Evolutionary conservation across 2,113 vertebrate genomes (phyloP), one percentile per base, ranked within the genome.

Genomic region (Amphiprion percula): DNA sequence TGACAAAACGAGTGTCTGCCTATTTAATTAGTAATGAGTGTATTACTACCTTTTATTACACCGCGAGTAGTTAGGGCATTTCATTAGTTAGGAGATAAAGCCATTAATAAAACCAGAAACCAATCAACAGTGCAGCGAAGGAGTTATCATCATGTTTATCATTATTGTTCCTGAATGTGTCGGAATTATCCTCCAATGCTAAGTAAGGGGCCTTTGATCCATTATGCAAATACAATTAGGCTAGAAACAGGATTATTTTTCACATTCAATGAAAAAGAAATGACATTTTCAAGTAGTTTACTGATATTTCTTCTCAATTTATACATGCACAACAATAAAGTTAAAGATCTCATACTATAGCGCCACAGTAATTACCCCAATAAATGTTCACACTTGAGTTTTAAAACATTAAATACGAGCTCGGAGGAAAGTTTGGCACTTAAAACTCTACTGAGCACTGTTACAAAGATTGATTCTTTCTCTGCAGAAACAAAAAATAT

Each of bases 11-110:
- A 83, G 76, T 77, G 74, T 73, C 78, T 61, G 73, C 61, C 73
- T 84, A 60, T 89, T 92, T 90, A 90, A 90, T 91, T 85, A 84
- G 80, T 86, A 87, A 87, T 83, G 85, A 83, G 80, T 68, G 56
- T 71, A 37, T 86, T 75, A 83, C 66, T 69, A 79, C 71, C 65
- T 90, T 90, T 89, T 80, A 86, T 80, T 82, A 87, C 76, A 44
- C 60, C 68, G 67, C 58, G 63, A 91, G 84, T 69, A 69, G 76
- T 88, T 65, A 54, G 80, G 56, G 79, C 71, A 79, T 91, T 90
- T 89, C 89, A 90, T 91, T 91, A 88, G 82, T 77, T 74, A 75
- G 78, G 75, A 86, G 84, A 89, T 90, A 72, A 88, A 87, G 86
- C 50, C 73, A 88, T 91, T 87, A 87, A 86, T 88, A 87, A 84